Percentiles rank a stretch among this genome's conserved stretches.
These are phyloP conservation scores for Podarcis siculus DNA, from an alignment of 2,797 vertebrate species.

Conservation along the genomic window DNA sequence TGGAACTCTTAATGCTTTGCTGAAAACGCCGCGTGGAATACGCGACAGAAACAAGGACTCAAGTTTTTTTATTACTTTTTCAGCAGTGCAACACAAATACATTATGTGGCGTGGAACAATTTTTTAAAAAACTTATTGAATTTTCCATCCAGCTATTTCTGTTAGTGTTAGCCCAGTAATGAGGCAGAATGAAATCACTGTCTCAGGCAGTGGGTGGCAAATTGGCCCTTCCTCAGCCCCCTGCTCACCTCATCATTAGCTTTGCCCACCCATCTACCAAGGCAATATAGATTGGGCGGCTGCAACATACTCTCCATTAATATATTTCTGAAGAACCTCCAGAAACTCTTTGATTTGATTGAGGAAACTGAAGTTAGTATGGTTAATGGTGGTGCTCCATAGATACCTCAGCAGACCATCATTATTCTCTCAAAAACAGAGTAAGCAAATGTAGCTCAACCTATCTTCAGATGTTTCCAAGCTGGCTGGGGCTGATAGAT, in stretches of 20 bases:
- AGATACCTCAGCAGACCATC: background rate
- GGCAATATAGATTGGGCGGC: background rate
- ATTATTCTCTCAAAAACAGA: background rate
- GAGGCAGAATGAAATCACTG: slow-evolving; percentile 66
- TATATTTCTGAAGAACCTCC: background rate
- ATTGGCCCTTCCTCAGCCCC: no score
- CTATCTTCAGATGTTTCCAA: background rate
- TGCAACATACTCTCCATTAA: background rate
- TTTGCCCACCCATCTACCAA: background rate
- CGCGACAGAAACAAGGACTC: background rate
- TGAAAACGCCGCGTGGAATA: no score
- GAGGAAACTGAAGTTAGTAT: background rate
- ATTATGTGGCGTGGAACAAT: slow-evolving; percentile 54
- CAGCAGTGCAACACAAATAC: slow-evolving; percentile 52
- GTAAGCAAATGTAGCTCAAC: background rate
- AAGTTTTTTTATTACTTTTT: slow-evolving; percentile 32
- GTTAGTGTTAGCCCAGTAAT: slow-evolving; percentile 45
- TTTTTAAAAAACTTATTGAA: slow-evolving; percentile 63
- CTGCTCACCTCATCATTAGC: no score
- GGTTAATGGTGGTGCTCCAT: no score
- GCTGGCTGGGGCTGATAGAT: background rate
- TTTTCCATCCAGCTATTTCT: slow-evolving; percentile 68
- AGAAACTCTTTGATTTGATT: background rate
- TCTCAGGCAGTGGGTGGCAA: slow-evolving; percentile 24
- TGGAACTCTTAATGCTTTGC: no score